Evolutionary conservation across 2,888 invertebrate species (phyloP).

Genomic region (Cephalotes varians): DNA sequence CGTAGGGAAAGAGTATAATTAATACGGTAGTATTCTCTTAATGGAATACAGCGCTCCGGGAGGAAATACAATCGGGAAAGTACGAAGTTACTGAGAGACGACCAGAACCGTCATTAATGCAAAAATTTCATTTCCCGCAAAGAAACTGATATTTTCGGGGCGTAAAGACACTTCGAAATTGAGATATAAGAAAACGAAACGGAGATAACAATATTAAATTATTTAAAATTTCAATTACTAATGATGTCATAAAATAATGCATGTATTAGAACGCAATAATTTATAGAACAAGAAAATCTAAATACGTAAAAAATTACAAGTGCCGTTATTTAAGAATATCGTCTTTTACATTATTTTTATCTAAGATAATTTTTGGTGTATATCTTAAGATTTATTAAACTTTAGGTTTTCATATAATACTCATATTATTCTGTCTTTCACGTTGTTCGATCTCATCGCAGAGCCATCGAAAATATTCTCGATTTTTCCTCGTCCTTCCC

Average conservation of each 20-base stretch:
- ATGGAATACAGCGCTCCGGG: slow-evolving; percentile 54
- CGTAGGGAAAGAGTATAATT: slow-evolving; percentile 49
- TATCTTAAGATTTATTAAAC: neutral
- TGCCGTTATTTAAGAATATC: neutral
- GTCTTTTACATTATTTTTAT: neutral
- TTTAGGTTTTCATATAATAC: neutral
- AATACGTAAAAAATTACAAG: neutral
- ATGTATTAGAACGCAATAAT: no score
- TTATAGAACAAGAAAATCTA: neutral
- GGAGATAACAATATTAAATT: neutral
- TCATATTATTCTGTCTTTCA: neutral
- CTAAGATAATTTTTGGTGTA: neutral
- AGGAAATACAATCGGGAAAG: slow-evolving; percentile 19
- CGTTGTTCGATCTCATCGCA: neutral
- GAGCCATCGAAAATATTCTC: neutral
- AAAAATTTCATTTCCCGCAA: neutral
- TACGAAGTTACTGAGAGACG: neutral
- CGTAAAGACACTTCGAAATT: neutral
- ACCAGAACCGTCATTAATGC: neutral
- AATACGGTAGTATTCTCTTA: slow-evolving; percentile 56
- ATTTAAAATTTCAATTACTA: neutral
- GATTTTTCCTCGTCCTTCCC: slow-evolving; percentile 4
- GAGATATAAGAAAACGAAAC: neutral
- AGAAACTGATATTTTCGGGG: neutral
- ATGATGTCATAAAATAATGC: neutral